Percentiles rank a stretch among this genome's conserved stretches.
Conservation (phyloP, 2,797 vertebrate genomes). For the Ceryle rudis region DNA sequence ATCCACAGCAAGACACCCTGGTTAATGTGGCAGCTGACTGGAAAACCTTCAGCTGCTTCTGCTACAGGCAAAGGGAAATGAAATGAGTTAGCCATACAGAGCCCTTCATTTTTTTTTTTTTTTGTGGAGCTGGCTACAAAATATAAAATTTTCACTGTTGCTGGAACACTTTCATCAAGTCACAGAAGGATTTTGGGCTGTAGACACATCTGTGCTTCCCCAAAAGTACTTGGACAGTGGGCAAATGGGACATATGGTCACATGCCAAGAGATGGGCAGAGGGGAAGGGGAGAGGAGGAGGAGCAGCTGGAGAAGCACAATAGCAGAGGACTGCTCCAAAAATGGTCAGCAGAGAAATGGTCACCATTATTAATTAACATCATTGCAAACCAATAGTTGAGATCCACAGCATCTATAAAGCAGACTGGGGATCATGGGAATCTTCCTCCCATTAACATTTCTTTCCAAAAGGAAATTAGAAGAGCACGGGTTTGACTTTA, state of each 20-base stretch:
- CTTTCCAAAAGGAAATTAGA: background rate
- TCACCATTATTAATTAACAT: background rate
- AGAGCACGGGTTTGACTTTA: background rate
- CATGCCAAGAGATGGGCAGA: background rate
- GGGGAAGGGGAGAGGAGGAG: background rate
- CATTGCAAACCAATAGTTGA: background rate
- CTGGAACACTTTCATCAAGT: background rate
- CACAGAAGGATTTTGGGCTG: background rate
- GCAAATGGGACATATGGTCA: background rate
- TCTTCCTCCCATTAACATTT: background rate
- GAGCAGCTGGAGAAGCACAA: background rate
- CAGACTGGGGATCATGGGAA: background rate
- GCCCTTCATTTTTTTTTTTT: background rate
- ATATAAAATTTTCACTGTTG: background rate
- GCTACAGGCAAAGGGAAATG: background rate
- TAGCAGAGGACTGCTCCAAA: background rate
- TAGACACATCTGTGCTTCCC: background rate
- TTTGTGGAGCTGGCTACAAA: background rate
- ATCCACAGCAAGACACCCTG: background rate
- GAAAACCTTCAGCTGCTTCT: constrained; percentile 16
- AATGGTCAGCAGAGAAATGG: background rate
- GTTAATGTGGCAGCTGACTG: background rate
- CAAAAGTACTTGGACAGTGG: background rate
- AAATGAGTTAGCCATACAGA: background rate
- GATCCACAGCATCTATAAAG: background rate